Percentiles rank a stretch among this genome's conserved stretches.
phyloP scores from a whole-genome alignment of 1,140 invertebrate genomes.

The Eulimnadia texana region DNA sequence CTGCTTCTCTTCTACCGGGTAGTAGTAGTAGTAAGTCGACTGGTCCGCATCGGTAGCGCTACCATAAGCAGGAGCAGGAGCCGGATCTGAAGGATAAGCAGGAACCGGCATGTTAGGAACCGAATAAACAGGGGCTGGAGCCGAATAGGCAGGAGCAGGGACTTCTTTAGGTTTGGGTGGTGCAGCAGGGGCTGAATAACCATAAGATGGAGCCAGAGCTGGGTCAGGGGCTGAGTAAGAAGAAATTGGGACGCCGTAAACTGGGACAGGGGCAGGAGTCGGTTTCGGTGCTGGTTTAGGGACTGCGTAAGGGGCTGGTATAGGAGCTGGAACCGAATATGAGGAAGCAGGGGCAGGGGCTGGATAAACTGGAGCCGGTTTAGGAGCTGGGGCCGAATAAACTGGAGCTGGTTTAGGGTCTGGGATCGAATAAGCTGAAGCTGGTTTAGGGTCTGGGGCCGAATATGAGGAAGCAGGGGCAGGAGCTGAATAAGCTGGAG shows the following conservation, averaged over 20 bases:
- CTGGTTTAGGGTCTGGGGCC: not conserved
- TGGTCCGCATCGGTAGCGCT: not conserved
- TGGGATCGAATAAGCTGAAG: not conserved
- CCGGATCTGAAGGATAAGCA: not conserved
- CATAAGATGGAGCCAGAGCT: not conserved
- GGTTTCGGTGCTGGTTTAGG: not conserved
- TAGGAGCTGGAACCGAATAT: not conserved
- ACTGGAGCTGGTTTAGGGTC: not conserved
- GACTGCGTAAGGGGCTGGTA: not conserved
- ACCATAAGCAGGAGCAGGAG: conserved; percentile 3
- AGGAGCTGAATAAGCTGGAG: not conserved
- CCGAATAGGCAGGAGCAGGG: conserved; percentile 1
- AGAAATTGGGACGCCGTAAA: not conserved
- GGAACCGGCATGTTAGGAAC: not conserved
- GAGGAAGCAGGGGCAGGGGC: not conserved
- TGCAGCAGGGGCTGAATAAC: not conserved
- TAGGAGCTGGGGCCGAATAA: not conserved
- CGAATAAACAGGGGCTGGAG: not conserved
- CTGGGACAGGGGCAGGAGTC: not conserved
- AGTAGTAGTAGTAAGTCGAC: conserved; percentile 9
- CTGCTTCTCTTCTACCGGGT: conserved; percentile 3
- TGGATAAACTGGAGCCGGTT: not conserved
- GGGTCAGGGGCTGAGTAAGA: not conserved
- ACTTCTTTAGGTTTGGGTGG: not conserved
- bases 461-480: not conserved